phyloP scores from a whole-genome alignment of 2,113 vertebrate species.

The Ondatra zibethicus region DNA sequence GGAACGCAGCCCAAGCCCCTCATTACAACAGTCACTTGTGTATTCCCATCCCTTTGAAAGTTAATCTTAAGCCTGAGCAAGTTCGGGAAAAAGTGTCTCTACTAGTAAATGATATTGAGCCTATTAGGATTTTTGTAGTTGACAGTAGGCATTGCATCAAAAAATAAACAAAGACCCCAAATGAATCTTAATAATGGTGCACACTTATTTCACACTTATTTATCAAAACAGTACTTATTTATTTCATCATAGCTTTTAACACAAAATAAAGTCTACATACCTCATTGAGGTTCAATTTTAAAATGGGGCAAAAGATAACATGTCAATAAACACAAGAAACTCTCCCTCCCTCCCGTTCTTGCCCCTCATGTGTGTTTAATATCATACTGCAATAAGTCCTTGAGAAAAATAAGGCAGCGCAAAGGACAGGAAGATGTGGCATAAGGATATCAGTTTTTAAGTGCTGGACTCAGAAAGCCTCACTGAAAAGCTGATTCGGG shows the following conservation, averaged over 20 bases:
- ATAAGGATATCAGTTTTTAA: neutral
- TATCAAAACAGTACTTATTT: neutral
- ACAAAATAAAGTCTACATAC: neutral
- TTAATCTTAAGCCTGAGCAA: neutral
- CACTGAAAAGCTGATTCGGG: neutral
- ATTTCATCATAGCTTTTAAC: neutral
- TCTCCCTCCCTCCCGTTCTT: neutral
- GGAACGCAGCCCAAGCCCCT: too few species aligned
- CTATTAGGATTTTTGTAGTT: neutral
- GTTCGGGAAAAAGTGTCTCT: constrained; percentile 16
- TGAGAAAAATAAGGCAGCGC: neutral
- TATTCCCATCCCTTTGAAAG: too few species aligned
- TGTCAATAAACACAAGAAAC: neutral
- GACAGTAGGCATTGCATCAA: neutral
- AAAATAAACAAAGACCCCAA: neutral
- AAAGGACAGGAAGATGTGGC: rapidly evolving
- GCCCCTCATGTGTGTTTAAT: neutral
- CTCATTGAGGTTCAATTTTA: neutral
- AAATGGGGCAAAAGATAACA: neutral
- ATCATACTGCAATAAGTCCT: neutral
- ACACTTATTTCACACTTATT: neutral
- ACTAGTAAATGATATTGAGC: constrained; percentile 37
- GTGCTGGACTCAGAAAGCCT: neutral
- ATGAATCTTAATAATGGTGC: neutral
- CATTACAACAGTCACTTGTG: too few species aligned